Conservation (phyloP, 2,797 vertebrate genomes). For the Avahi laniger region DNA sequence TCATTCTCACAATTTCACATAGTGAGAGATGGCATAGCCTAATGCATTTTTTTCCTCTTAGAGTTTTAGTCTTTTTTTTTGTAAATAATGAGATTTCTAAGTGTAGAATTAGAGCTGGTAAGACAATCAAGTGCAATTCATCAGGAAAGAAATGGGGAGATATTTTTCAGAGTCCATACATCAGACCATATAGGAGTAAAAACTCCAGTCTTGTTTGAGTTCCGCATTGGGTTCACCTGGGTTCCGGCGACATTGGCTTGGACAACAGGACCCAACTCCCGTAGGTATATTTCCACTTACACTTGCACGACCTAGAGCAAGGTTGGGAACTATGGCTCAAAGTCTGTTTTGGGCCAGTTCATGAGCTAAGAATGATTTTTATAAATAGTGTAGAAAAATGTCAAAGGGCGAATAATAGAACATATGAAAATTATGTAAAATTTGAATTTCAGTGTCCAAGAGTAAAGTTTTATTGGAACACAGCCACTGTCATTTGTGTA, state of each 20-base stretch:
- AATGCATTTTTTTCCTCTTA: conserved; percentile 20
- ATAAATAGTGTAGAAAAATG: background rate
- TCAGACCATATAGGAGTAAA: background rate
- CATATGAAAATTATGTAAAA: background rate
- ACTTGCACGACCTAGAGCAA: background rate
- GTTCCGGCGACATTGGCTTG: background rate
- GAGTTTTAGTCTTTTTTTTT: background rate
- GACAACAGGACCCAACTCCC: too few species aligned
- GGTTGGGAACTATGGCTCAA: background rate
- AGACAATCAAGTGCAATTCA: conserved; percentile 13
- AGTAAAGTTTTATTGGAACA: background rate
- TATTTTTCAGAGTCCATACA: background rate
- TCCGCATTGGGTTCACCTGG: background rate
- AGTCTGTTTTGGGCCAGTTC: background rate
- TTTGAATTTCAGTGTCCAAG: background rate
- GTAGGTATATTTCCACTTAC: background rate
- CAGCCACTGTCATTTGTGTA: background rate
- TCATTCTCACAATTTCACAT: conserved; percentile 60
- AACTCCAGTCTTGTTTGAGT: background rate
- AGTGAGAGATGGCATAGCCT: conserved; percentile 1
- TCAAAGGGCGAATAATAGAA: background rate
- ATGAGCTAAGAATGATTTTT: background rate
- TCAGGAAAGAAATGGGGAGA: background rate
- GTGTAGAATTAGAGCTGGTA: conserved; percentile 40
- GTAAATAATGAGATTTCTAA: conserved; percentile 34